These are phyloP conservation scores for Cranoglanis bouderius DNA, from an alignment of 2,113 vertebrate genomes.

Conservation along the genomic window DNA sequence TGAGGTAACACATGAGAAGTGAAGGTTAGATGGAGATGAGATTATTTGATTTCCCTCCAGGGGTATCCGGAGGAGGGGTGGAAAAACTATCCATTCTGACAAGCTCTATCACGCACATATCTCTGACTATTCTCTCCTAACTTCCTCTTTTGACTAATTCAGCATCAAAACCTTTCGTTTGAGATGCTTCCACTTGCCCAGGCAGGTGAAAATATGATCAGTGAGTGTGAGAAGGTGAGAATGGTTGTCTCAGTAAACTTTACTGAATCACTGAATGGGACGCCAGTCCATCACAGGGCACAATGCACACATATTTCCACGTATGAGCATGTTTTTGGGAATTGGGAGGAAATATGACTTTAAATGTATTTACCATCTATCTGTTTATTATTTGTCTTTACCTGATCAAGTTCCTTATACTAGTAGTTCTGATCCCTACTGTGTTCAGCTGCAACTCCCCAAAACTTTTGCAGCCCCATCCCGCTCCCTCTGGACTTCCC, in stretches of 20 bases:
- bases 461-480: background rate
- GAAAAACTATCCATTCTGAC: background rate
- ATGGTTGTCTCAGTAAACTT: background rate
- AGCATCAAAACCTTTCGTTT: background rate
- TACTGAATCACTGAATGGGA: background rate
- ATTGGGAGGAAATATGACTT: background rate
- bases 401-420: background rate
- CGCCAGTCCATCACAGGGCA: background rate
- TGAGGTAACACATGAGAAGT: constrained; percentile 15
- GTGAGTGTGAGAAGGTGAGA: background rate
- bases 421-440: background rate
- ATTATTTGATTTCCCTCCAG: constrained; percentile 53
- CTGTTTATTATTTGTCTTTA: background rate
- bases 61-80: constrained; percentile 18
- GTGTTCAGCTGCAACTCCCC: background rate
- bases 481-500: background rate
- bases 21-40: constrained; percentile 53
- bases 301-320: background rate
- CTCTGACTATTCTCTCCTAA: background rate
- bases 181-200: background rate
- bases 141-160: background rate
- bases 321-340: background rate
- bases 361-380: background rate
- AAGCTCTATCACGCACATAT: background rate
- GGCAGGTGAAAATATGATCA: background rate